Evolutionary conservation across 1,140 invertebrate species (phyloP).

Genomic region (Philaenus spumarius): DNA sequence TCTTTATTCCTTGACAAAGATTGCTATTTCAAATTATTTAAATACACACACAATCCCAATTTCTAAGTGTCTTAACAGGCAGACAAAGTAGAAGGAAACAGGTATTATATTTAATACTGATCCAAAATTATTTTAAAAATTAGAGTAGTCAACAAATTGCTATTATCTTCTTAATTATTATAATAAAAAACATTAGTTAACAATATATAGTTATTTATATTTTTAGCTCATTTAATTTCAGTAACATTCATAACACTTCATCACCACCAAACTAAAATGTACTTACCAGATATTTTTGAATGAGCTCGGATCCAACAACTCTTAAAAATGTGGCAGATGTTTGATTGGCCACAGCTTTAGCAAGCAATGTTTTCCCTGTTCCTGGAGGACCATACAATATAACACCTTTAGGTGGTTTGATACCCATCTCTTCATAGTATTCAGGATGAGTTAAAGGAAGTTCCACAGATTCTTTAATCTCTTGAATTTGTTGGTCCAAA

Average conservation of each 20-base stretch:
- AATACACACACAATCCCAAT: too few relatives aligned
- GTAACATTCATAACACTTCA: background rate
- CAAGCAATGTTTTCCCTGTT: constrained; percentile 96
- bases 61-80: too few relatives aligned
- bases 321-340: constrained; percentile 98
- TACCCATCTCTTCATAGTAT: constrained; percentile 99
- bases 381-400: constrained; percentile 98
- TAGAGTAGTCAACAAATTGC: too few relatives aligned
- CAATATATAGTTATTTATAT: too few relatives aligned
- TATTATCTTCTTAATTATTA: too few relatives aligned
- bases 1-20: too few relatives aligned
- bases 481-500: constrained; percentile 98
- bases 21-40: too few relatives aligned
- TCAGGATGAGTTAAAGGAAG: constrained; percentile 98
- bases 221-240: background rate
- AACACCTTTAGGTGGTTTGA: constrained; percentile 98
- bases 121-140: too few relatives aligned
- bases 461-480: constrained; percentile 99
- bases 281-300: constrained; percentile 94
- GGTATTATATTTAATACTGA: too few relatives aligned
- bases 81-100: too few relatives aligned
- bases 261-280: too few relatives aligned
- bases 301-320: constrained; percentile 97
- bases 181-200: too few relatives aligned
- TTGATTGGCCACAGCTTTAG: constrained; percentile 99